Conservation (phyloP, 2,888 invertebrate species). For the Tribolium freemani region DNA sequence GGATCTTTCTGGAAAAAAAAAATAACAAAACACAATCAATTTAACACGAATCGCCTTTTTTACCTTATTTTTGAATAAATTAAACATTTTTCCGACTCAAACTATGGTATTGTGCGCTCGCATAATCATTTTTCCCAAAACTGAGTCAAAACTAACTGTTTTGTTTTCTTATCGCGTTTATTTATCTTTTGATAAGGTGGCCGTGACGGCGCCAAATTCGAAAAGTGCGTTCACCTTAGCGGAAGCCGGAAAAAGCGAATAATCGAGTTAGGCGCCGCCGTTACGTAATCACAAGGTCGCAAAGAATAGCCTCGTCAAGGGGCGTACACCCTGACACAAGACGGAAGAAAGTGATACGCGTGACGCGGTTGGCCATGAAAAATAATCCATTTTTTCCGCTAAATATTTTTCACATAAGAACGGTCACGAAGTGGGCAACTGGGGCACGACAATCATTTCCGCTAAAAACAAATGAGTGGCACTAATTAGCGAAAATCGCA, state of each 20-base stretch:
- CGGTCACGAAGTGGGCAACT: conserved; percentile 22
- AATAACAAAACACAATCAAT: neutral
- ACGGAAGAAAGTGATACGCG: neutral
- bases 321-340: neutral
- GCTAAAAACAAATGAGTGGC: neutral
- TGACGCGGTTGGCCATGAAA: neutral
- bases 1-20: conserved; percentile 23
- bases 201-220: neutral
- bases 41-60: neutral
- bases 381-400: no score
- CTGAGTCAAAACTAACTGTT: neutral
- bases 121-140: neutral
- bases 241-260: conserved; percentile 21
- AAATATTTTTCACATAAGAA: neutral
- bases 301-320: no score
- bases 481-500: neutral
- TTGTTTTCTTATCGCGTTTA: conserved; percentile 1
- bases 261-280: neutral
- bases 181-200: conserved; percentile 14
- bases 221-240: neutral
- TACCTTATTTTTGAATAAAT: conserved; percentile 14
- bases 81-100: conserved; percentile 2
- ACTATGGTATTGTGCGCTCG: neutral
- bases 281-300: conserved; percentile 18
- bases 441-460: conserved; percentile 34